Evolutionary conservation across 2,888 invertebrate species (phyloP), one percentile per base, ranked within the genome.

Genomic region (Lepidocyrtoides sp.): DNA sequence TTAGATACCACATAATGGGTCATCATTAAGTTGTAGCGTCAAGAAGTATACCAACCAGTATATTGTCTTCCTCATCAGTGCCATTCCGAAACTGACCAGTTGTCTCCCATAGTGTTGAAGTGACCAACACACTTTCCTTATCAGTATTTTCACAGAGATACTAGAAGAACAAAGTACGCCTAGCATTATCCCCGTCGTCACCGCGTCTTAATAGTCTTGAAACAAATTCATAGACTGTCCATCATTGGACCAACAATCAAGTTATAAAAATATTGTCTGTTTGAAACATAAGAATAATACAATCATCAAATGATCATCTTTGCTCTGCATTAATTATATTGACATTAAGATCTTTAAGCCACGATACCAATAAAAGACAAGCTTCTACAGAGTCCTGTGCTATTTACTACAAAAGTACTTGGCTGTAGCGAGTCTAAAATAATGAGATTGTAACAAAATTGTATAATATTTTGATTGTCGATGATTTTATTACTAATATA

Each of bases 151-250:
- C 29, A 14, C 29, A 29, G 23, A 60, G 60, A 66, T 2, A 36
- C 36, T 36, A 36, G 69, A 29, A 66, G 66, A 69, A 69, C 69
- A 69, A 69, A 69, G 69, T 69, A n/a, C 69, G 17, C 41, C 32
- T 32, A n/a, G n/a, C n/a, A n/a, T n/a, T n/a, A n/a, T n/a, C n/a
- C n/a, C n/a, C n/a, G n/a, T n/a, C n/a, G n/a, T 2, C 63, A 32
- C n/a, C 29, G 63, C 63, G 63, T 66, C 63, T 66, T 1, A 4
- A n/a, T n/a, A n/a, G n/a, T n/a, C n/a, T n/a, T n/a, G n/a, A n/a
- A n/a, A n/a, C n/a, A n/a, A n/a, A n/a, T n/a, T n/a, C n/a, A n/a
- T n/a, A n/a, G n/a, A n/a, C n/a, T n/a, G n/a, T n/a, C n/a, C n/a
- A n/a, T n/a, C n/a, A n/a, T n/a, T n/a, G n/a, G n/a, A n/a, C n/a